Evolutionary conservation across 2,888 invertebrate species (phyloP).

Genomic region (Octonoba sinensis): DNA sequence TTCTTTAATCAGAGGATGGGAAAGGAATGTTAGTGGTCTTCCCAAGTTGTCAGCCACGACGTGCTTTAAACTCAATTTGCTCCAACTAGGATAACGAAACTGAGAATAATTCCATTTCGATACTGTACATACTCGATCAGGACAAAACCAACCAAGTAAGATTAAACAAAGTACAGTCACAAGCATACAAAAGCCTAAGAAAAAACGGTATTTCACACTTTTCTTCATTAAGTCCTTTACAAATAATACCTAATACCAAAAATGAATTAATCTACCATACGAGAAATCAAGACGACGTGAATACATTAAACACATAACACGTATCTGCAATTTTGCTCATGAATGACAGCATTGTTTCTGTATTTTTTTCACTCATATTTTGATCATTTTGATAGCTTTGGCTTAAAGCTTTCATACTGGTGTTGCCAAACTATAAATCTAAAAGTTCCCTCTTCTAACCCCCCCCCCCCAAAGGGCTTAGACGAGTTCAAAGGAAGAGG

Average conservation of each 20-base stretch:
- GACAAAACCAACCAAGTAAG: slow-evolving; percentile 65
- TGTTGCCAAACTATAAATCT: no score
- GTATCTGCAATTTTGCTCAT: background rate
- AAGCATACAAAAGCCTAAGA: slow-evolving; percentile 54
- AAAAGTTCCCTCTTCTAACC: no score
- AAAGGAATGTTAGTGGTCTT: slow-evolving; percentile 62
- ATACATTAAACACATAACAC: background rate
- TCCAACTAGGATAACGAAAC: slow-evolving; percentile 60
- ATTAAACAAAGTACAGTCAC: slow-evolving; percentile 48
- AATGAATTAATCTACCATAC: background rate
- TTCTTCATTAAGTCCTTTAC: slow-evolving; percentile 61
- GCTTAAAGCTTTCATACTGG: no score
- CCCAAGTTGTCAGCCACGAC: slow-evolving; percentile 64
- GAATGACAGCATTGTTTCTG: slow-evolving; percentile 7
- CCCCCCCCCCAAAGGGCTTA: no score
- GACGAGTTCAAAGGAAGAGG: no score
- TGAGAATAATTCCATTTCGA: slow-evolving; percentile 57
- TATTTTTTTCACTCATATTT: slow-evolving; percentile 14
- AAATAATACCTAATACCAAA: slow-evolving; percentile 17
- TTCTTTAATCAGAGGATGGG: slow-evolving; percentile 60
- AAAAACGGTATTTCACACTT: slow-evolving; percentile 56
- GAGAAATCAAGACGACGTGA: background rate
- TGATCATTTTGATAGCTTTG: slow-evolving; percentile 1
- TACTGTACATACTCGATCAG: slow-evolving; percentile 64
- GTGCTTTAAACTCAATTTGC: slow-evolving; percentile 57